A percentile compares a stretch with the other conserved stretches of the same genome.
Evolutionary conservation across 2,888 invertebrate species (phyloP).

Genomic region (Callyntrura guangdongensis): DNA sequence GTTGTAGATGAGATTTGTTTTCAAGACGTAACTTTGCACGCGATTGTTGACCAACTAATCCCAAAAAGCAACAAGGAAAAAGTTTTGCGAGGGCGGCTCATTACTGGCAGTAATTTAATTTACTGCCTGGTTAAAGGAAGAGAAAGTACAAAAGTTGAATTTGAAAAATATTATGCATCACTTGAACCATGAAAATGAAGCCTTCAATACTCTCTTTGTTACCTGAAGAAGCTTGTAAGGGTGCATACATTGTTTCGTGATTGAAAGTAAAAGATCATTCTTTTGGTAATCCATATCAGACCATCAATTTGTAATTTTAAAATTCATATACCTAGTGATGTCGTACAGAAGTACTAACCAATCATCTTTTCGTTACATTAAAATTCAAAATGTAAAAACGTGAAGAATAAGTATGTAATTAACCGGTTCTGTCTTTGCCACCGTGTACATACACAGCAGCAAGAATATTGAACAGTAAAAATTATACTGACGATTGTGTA

Average conservation of each 20-base stretch:
- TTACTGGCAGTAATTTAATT: no score
- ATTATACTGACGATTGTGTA: background rate
- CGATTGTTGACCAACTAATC: no score
- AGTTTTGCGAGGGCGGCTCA: no score
- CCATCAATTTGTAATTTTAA: conserved; percentile 46
- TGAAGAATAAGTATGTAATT: background rate
- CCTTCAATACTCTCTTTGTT: background rate
- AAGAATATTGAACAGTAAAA: background rate
- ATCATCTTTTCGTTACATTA: background rate
- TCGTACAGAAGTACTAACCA: conserved; percentile 1
- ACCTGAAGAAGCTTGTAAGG: background rate
- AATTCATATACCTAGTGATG: background rate
- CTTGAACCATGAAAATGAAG: background rate
- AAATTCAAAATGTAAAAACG: conserved; percentile 35
- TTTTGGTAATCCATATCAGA: conserved; percentile 74
- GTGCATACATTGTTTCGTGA: conserved; percentile 16
- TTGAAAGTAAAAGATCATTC: conserved; percentile 71
- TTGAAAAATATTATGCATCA: no score
- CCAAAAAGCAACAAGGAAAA: no score
- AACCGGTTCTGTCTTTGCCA: no score
- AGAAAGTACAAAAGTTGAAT: no score
- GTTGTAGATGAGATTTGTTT: no score
- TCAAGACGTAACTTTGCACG: no score
- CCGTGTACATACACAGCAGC: background rate
- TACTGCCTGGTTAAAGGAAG: no score